Evolutionary conservation across 2,888 invertebrate species (phyloP).

Genomic region (Andrena hattorfiana): DNA sequence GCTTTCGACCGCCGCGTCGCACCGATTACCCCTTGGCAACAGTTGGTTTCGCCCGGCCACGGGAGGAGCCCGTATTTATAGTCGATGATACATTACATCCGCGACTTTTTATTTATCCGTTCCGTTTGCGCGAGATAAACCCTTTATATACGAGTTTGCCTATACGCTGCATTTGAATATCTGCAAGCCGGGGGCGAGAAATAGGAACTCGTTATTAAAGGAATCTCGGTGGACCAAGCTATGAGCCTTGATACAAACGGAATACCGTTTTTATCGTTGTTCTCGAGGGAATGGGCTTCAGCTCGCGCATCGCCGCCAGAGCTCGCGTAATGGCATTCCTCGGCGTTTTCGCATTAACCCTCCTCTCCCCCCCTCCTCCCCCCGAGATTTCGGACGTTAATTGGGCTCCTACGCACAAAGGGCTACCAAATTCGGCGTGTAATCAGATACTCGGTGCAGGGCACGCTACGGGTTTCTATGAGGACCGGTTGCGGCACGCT

Average conservation of each 20-base stretch:
- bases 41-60: constrained; percentile 27
- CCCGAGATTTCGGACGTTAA: constrained; percentile 53
- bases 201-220: too few relatives aligned
- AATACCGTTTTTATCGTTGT: constrained; percentile 37
- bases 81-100: constrained; percentile 26
- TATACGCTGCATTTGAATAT: too few relatives aligned
- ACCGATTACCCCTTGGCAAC: constrained; percentile 29
- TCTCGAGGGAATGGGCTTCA: not conserved
- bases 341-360: constrained; percentile 28
- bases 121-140: not conserved
- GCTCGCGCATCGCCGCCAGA: constrained; percentile 3
- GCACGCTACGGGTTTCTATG: constrained; percentile 66
- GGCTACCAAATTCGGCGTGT: constrained; percentile 58
- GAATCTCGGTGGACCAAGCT: too few relatives aligned
- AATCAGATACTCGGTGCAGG: constrained; percentile 67
- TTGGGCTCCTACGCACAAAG: constrained; percentile 52
- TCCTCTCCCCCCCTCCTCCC: not conserved
- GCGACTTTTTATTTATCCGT: not conserved
- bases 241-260: too few relatives aligned
- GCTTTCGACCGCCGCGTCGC: constrained; percentile 15
- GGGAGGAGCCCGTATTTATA: constrained; percentile 12
- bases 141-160: not conserved
- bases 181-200: too few relatives aligned
- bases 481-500: constrained; percentile 60
- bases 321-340: constrained; percentile 47